These are phyloP conservation scores for Lycophotia porphyrea DNA, from an alignment of 2,888 invertebrate genomes.

Conservation along the genomic window DNA sequence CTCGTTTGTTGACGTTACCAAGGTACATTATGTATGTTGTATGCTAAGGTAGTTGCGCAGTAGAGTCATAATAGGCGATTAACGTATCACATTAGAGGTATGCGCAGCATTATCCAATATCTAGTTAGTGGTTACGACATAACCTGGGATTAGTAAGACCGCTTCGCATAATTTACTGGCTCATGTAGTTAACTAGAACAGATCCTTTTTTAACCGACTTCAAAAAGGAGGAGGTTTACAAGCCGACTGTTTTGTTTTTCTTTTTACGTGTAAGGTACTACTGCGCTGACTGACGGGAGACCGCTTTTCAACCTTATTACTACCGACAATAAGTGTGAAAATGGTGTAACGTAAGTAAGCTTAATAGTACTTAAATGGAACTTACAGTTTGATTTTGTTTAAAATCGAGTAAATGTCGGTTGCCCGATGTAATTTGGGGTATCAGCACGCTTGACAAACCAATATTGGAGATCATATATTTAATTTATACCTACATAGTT, in stretches of 20 bases:
- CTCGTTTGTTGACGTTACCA: background rate
- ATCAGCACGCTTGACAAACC: too few relatives aligned
- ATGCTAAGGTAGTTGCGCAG: background rate
- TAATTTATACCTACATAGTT: background rate
- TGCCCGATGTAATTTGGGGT: too few relatives aligned
- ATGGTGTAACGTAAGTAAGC: too few relatives aligned
- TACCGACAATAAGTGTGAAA: too few relatives aligned
- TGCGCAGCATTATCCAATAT: constrained; percentile 23
- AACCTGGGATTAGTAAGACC: constrained; percentile 18
- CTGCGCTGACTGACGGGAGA: too few relatives aligned
- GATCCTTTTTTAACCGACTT: too few relatives aligned
- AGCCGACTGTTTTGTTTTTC: too few relatives aligned
- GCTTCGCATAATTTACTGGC: constrained; percentile 7
- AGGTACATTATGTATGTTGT: background rate
- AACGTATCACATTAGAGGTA: constrained; percentile 10
- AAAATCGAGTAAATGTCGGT: too few relatives aligned
- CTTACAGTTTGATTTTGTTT: background rate
- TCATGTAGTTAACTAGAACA: background rate
- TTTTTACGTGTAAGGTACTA: too few relatives aligned
- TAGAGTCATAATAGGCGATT: constrained; percentile 21
- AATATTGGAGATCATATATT: too few relatives aligned
- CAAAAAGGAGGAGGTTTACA: too few relatives aligned
- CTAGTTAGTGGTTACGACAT: constrained; percentile 6
- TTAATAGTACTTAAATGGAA: background rate
- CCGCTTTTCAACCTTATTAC: too few relatives aligned